Percentiles rank a stretch among this genome's conserved stretches.
Evolutionary conservation across 2,113 vertebrate genomes (phyloP).

Genomic region (Acanthisitta chloris): DNA sequence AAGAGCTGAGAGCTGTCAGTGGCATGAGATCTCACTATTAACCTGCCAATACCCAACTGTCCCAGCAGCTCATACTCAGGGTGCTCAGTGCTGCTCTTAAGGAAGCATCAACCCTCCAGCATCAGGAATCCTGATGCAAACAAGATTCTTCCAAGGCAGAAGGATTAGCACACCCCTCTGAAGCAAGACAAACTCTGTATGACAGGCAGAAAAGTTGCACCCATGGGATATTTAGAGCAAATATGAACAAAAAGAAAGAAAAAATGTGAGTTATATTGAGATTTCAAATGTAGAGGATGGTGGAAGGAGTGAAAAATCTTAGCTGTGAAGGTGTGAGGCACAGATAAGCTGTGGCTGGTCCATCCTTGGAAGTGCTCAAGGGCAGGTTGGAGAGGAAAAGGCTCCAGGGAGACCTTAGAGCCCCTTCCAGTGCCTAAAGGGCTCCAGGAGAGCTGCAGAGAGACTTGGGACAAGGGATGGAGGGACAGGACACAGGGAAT

Average conservation of each 20-base stretch:
- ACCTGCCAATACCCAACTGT: constrained; percentile 70
- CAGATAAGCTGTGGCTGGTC: not conserved
- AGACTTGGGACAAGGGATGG: too few relatives aligned
- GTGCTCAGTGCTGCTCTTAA: not conserved
- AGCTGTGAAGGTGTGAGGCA: not conserved
- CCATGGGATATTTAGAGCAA: not conserved
- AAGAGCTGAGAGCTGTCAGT: not conserved
- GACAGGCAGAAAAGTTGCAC: not conserved
- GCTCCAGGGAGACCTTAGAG: too few relatives aligned
- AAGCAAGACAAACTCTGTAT: not conserved
- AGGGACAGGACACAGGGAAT: too few relatives aligned
- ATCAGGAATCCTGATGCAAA: not conserved
- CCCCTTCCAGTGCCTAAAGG: too few relatives aligned
- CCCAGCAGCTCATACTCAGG: not conserved
- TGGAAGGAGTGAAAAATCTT: not conserved
- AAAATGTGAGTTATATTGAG: not conserved
- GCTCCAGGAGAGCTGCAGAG: too few relatives aligned
- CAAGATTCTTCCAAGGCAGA: not conserved
- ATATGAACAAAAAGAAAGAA: not conserved
- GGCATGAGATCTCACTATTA: constrained; percentile 63
- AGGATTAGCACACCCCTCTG: not conserved
- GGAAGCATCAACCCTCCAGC: constrained; percentile 8
- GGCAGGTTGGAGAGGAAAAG: not conserved
- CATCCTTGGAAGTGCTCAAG: not conserved
- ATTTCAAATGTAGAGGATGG: not conserved